Conservation (phyloP, 2,888 invertebrate genomes). For the Noctuana brunneofusca region DNA sequence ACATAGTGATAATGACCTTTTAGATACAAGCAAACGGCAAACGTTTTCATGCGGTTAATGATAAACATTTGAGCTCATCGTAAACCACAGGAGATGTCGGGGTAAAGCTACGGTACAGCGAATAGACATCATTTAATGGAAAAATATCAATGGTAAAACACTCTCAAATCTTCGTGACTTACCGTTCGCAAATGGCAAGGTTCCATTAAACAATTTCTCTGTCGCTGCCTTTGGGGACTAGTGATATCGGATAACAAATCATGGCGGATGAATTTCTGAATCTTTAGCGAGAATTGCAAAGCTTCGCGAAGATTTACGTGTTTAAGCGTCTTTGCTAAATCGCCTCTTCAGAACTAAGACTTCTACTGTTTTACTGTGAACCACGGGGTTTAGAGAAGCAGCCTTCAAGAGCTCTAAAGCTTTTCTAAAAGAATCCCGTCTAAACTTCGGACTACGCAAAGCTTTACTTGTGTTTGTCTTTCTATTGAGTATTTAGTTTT, state of each 20-base stretch:
- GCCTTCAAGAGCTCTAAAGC: slow-evolving; percentile 65
- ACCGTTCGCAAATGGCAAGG: slow-evolving; percentile 40
- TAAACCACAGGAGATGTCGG: slow-evolving; percentile 23
- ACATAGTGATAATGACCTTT: slow-evolving; percentile 46
- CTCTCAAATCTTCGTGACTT: slow-evolving; percentile 38
- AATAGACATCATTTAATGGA: slow-evolving; percentile 47
- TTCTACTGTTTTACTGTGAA: slow-evolving; percentile 57
- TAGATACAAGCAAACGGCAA: slow-evolving; percentile 53
- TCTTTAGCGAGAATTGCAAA: slow-evolving; percentile 62
- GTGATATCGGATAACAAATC: slow-evolving; percentile 42
- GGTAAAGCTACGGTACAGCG: slow-evolving; percentile 34
- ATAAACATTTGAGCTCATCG: slow-evolving; percentile 36
- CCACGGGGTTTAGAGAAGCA: slow-evolving; percentile 55
- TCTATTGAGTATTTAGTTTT: slow-evolving; percentile 28
- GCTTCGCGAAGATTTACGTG: slow-evolving; percentile 61
- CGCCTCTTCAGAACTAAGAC: slow-evolving; percentile 62
- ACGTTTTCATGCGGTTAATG: slow-evolving; percentile 53
- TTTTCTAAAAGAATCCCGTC: slow-evolving; percentile 58
- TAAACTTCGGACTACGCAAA: slow-evolving; percentile 67
- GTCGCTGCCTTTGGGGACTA: slow-evolving; percentile 34
- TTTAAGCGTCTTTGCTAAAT: slow-evolving; percentile 60
- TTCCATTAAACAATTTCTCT: slow-evolving; percentile 45
- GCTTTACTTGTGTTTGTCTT: slow-evolving; percentile 55
- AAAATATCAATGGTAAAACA: slow-evolving; percentile 47
- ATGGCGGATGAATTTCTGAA: slow-evolving; percentile 42